Evolutionary conservation across 2,888 invertebrate genomes (phyloP), one percentile per base, ranked within the genome.

Genomic region (Caenorhabditis afra): DNA sequence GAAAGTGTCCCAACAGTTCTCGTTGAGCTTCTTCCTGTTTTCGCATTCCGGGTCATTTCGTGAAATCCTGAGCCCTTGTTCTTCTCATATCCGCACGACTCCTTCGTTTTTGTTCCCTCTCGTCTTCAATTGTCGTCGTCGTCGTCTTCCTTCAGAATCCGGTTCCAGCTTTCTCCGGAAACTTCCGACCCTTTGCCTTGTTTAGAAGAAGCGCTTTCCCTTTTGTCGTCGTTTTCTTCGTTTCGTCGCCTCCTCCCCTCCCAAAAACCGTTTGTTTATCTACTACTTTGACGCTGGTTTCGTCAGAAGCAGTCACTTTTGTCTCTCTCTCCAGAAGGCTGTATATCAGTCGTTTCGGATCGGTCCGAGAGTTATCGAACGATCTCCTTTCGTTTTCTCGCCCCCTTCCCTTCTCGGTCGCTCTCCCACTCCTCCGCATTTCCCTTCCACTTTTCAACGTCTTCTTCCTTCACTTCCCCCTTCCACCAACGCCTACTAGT

Each of bases 251-350:
- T 3, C 29, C 29, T 29, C 29, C 4, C 7, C 29, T 3, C 29
- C 29, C 29, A 29, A 47, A 68, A 70, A 61, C 70, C 50, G 61
- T 65, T 70, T 61, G 70, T 70, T 70, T 70, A 70, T 70, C 70
- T 61, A 70, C 70, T 70, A 61, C 61, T 53, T 59, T n/a, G n/a
- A 44, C 52, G 29, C 47, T 49, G 20, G 1, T 23, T 12, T 23
- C 18, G 29, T 29, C 29, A 7, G 29, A 29, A 12, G 22, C 58
- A 23, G 52, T 68, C 68, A 52, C 44, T 68, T 45, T 52, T 47
- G 29, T 29, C 7, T 3, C 29, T 7, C n/a, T 45, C 16, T 22
- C 52, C 50, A n/a, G n/a, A n/a, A n/a, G n/a, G 39, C 59, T 44
- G 18, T 57, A 7, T 57, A 29, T 35, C 37, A 18, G 39, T 39